Percentiles rank a stretch among this genome's conserved stretches.
These are phyloP conservation scores for Rhaphigaster nebulosa DNA, from an alignment of 2,888 invertebrate species.

Conservation along the genomic window DNA sequence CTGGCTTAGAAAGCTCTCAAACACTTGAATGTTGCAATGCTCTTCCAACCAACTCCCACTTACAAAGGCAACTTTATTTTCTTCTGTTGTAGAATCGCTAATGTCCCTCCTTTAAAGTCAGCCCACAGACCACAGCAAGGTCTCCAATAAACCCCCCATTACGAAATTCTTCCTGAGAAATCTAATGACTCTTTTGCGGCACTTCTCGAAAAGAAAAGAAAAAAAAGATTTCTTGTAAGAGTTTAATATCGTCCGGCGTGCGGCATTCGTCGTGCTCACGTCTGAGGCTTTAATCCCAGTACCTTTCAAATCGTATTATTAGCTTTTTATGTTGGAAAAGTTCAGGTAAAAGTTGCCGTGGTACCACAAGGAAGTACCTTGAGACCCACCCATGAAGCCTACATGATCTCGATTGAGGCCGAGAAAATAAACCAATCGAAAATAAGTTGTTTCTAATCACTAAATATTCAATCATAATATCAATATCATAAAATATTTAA, in stretches of 20 bases:
- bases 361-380: conserved; percentile 21
- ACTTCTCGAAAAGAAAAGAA: not conserved
- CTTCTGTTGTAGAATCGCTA: not conserved
- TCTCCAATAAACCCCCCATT: not conserved
- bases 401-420: not conserved
- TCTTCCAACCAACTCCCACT: not conserved
- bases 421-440: not conserved
- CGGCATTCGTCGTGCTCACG: not conserved
- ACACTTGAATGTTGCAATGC: not conserved
- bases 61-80: conserved; percentile 1
- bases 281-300: not conserved
- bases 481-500: too few relatives aligned
- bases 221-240: not conserved
- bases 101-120: not conserved
- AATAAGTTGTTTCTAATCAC: not conserved
- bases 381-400: not conserved
- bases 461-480: too few relatives aligned
- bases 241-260: not conserved
- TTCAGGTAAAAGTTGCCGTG: not conserved
- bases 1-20: not conserved
- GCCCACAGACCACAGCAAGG: not conserved
- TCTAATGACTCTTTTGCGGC: not conserved
- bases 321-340: not conserved
- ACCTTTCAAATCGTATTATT: conserved; percentile 22
- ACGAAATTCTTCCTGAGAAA: not conserved